Evolutionary conservation across 2,888 invertebrate genomes (phyloP), one percentile per base, ranked within the genome.

Genomic region (Copidosoma aretas): DNA sequence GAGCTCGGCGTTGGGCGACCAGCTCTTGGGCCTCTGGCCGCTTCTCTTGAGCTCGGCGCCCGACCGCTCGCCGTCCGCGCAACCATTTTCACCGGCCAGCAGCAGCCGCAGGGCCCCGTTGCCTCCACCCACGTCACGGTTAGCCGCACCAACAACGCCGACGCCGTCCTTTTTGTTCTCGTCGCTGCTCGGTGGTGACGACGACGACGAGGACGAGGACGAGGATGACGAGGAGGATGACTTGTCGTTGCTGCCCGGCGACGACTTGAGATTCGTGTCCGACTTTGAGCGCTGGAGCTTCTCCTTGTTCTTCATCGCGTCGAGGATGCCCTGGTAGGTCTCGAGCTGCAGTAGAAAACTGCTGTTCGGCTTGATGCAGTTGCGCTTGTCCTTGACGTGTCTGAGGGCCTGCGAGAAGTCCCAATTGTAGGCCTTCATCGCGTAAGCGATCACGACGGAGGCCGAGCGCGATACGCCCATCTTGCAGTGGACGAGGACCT

Each of bases 381-480:
- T 93, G 32, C 99, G 88, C 81, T 94, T 93, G 71, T 92, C 89
- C 84, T 95, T 96, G 0, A 98, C 98, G 84, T 94, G 93, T 72
- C 91, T 90, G 78, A 94, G 86, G 1, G 98, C 96, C 78, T 93
- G 91, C 71, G 93, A 90, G 79, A 97, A 92, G 79, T 94, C 91
- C 96, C 95, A 96, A 81, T 94, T 93, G 84, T 93, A 93, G 22
- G 96, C 95, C 85, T 98, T 98, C 98, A 99, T 99, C 25, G 96
- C 94, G 85, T 96, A 98, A 0, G 98, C 98, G 79, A 98, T 96
- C 32, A 98, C 98, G 32, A 98, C 98, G 2, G 97, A 97, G 8
- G 98, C 98, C 25, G 98, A 98, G 74, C 98, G 88, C 84, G 97
- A 98, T 71, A 99, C 95, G 25, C 99, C 99, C 97, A 98, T 98